Conservation (phyloP, 2,888 invertebrate genomes). For the Campaea margaritaria region DNA sequence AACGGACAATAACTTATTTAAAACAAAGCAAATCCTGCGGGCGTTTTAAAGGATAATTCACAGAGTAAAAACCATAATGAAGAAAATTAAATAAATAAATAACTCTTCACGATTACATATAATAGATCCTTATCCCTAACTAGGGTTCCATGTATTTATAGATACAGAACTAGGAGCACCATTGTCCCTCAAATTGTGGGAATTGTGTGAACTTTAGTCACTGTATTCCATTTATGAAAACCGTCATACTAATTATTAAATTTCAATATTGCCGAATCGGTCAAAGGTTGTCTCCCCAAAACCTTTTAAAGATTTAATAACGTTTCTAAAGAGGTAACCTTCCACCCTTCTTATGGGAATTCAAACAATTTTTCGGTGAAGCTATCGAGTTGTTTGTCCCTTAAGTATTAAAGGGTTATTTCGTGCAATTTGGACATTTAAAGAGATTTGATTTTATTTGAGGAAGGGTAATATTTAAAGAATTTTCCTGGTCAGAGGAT, state of each 20-base stretch:
- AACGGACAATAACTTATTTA: too few relatives aligned
- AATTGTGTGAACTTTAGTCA: background rate
- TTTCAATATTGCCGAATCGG: constrained; percentile 24
- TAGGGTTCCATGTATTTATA: background rate
- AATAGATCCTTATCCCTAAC: too few relatives aligned
- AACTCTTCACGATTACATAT: background rate
- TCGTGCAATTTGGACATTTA: constrained; percentile 14
- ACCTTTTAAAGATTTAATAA: constrained; percentile 29
- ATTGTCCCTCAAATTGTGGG: too few relatives aligned
- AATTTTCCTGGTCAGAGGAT: background rate
- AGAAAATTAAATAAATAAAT: too few relatives aligned
- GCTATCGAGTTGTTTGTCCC: constrained; percentile 18
- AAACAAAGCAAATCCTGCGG: too few relatives aligned
- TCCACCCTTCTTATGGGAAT: constrained; percentile 10
- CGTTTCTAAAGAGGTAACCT: constrained; percentile 12
- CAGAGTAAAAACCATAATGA: too few relatives aligned
- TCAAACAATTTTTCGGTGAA: constrained; percentile 25
- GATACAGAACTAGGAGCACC: too few relatives aligned
- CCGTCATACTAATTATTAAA: constrained; percentile 14
- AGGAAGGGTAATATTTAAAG: background rate
- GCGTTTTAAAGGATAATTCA: too few relatives aligned
- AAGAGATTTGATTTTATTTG: constrained; percentile 8
- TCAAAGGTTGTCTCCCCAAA: constrained; percentile 14
- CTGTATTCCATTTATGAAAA: constrained; percentile 2
- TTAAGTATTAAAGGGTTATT: constrained; percentile 15